These are phyloP conservation scores for Plagodis pulveraria DNA, from an alignment of 2,888 invertebrate genomes.

Conservation along the genomic window DNA sequence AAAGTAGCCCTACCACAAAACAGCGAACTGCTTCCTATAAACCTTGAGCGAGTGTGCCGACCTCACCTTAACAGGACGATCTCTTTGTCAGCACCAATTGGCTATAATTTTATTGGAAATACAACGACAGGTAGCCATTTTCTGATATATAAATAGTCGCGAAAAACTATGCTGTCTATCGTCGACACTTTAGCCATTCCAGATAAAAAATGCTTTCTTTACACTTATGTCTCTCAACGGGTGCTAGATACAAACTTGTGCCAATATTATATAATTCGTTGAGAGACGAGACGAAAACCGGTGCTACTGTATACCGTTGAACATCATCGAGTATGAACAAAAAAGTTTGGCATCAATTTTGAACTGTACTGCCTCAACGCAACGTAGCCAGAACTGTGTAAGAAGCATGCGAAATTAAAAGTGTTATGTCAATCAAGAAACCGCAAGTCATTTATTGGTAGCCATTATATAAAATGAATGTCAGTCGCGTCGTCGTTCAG, in stretches of 20 bases:
- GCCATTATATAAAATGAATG: slow-evolving; percentile 22
- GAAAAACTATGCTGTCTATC: slow-evolving; percentile 19
- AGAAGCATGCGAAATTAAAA: slow-evolving; percentile 28
- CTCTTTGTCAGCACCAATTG: slow-evolving; percentile 45
- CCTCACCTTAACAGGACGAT: slow-evolving; percentile 50
- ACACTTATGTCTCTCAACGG: slow-evolving; percentile 28
- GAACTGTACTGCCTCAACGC: slow-evolving; percentile 9
- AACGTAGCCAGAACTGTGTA: slow-evolving; percentile 19
- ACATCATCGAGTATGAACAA: slow-evolving; percentile 13
- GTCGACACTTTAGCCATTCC: slow-evolving; percentile 17
- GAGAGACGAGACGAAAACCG: slow-evolving; percentile 27
- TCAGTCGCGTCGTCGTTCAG: slow-evolving; percentile 7
- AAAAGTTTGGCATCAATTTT: slow-evolving; percentile 15
- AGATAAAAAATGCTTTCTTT: slow-evolving; percentile 27
- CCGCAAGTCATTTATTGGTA: slow-evolving; percentile 25
- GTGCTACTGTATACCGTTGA: slow-evolving; percentile 19
- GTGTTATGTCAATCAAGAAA: slow-evolving; percentile 25
- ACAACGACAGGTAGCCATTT: slow-evolving; percentile 8
- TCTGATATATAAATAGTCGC: slow-evolving; percentile 11
- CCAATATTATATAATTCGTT: slow-evolving; percentile 30
- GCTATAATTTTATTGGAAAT: slow-evolving; percentile 39
- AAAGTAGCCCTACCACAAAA: slow-evolving; percentile 46
- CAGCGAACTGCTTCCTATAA: slow-evolving; percentile 46
- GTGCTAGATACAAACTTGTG: slow-evolving; percentile 22
- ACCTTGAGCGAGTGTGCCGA: slow-evolving; percentile 61